A percentile compares a stretch with the other conserved stretches of the same genome.
Conservation (phyloP, 2,888 invertebrate species). For the Conchocele bisecta region DNA sequence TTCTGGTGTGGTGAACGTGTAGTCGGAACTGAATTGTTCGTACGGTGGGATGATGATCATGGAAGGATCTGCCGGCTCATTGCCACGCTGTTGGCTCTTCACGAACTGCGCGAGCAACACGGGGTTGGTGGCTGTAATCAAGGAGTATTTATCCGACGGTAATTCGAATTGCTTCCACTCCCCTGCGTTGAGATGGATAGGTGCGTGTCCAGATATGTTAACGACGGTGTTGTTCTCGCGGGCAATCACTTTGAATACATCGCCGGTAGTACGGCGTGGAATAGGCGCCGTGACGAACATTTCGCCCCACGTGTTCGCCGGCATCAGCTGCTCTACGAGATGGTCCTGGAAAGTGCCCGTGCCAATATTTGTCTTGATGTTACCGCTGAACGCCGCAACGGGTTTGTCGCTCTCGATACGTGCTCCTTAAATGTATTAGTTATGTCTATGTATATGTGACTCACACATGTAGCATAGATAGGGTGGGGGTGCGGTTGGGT, state of each 20-base stretch:
- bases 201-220: conserved; percentile 38
- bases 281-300: conserved; percentile 72
- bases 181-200: conserved; percentile 47
- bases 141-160: conserved; percentile 44
- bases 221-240: conserved; percentile 57
- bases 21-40: conserved; percentile 66
- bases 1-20: conserved; percentile 67
- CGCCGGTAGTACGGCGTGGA: conserved; percentile 69
- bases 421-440: too few species aligned
- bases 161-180: conserved; percentile 39
- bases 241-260: conserved; percentile 67
- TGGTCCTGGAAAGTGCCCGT: conserved; percentile 65
- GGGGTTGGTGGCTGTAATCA: conserved; percentile 52
- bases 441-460: too few species aligned
- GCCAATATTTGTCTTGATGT: conserved; percentile 58
- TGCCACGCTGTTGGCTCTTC: conserved; percentile 60
- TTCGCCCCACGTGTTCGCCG: conserved; percentile 72
- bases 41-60: conserved; percentile 72
- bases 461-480: too few species aligned
- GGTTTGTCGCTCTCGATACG: conserved; percentile 57
- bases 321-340: conserved; percentile 70
- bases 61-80: conserved; percentile 69
- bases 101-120: conserved; percentile 61
- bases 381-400: conserved; percentile 57
- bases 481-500: too few species aligned